Evolutionary conservation across 2,888 invertebrate genomes (phyloP), one percentile per base, ranked within the genome.

Genomic region (Diaphora mendica): DNA sequence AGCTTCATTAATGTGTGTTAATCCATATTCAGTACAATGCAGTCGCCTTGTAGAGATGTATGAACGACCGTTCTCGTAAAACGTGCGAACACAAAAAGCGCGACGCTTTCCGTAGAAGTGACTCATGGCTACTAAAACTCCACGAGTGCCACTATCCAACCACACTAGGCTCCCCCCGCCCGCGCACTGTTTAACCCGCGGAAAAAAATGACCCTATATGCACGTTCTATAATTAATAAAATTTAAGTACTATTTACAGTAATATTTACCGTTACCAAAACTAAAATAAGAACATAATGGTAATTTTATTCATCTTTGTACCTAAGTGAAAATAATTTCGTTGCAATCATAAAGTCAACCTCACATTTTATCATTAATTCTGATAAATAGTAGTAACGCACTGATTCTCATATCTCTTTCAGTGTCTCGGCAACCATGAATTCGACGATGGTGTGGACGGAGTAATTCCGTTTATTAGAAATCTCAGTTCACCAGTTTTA

Each of bases 351-450:
- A 71, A 69, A 65, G 74, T 65, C 68, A 65, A 42, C 20, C 48
- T 51, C 33, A 68, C 35, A 26, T 48, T 5, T 55, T 30, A 44
- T 26, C 65, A 51, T 20, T 3, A 51, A 39, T 64, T 62, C 26
- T 30, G 2, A 39, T 39, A 30, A 39, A 68, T 35, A 51, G 26
- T 59, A 30, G 51, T 71, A 42, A 76, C 71, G 71, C 79, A 83
- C 76, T 77, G 71, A 67, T 62, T n/a, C 39, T 79, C 81, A 72
- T 81, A 90, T 91, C 89, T 77, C 84, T 93, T 92, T 66, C 96
- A 99, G 99, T 97, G 97, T 26, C 95, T 99, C 74, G 99, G 99
- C 70, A 99, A 99, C 90, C 99, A 99, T 90, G 99, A 99, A 91
- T 98, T 99, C 89, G 99, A 99, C 92, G 97, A 97, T 81, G 97